A percentile compares a stretch with the other conserved stretches of the same genome.
Conservation (phyloP, 2,888 invertebrate species). For the Julus scandinavius region DNA sequence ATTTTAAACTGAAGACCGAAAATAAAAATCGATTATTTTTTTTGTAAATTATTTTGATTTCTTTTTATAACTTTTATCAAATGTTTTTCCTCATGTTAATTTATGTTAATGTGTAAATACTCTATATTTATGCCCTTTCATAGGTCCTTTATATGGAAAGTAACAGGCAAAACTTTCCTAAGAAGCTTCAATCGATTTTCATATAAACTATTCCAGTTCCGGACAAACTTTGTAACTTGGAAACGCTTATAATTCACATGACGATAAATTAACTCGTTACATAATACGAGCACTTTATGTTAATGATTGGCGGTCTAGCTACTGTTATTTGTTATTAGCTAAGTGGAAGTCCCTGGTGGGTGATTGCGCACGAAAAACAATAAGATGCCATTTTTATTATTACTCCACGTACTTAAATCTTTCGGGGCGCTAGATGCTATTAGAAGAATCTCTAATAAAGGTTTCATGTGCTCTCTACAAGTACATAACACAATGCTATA, state of each 20-base stretch:
- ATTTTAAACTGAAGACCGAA: too few relatives aligned
- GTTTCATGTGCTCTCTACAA: constrained; percentile 3
- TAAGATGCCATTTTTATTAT: constrained; percentile 45
- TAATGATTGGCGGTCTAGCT: constrained; percentile 44
- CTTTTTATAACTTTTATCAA: too few relatives aligned
- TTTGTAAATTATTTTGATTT: too few relatives aligned
- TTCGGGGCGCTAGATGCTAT: constrained; percentile 39
- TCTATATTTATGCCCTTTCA: background rate
- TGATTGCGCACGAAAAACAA: constrained; percentile 44
- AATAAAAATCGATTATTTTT: too few relatives aligned
- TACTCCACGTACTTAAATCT: constrained; percentile 43
- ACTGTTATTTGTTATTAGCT: constrained; percentile 44
- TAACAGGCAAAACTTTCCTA: background rate
- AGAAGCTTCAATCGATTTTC: constrained; percentile 7
- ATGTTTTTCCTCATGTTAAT: too few relatives aligned
- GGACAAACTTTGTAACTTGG: constrained; percentile 25
- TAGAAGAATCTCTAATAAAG: constrained; percentile 30
- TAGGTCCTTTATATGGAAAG: background rate
- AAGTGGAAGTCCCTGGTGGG: constrained; percentile 14
- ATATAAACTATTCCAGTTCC: background rate
- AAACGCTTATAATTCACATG: constrained; percentile 43
- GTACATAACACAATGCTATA: background rate
- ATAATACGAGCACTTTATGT: constrained; percentile 46
- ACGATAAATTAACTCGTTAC: constrained; percentile 43
- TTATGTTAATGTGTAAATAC: background rate